Evolutionary conservation across 23 tunicate genomes (phyloP), one percentile per base, ranked within the genome.

Genomic region (Trididemnum nubilum): DNA sequence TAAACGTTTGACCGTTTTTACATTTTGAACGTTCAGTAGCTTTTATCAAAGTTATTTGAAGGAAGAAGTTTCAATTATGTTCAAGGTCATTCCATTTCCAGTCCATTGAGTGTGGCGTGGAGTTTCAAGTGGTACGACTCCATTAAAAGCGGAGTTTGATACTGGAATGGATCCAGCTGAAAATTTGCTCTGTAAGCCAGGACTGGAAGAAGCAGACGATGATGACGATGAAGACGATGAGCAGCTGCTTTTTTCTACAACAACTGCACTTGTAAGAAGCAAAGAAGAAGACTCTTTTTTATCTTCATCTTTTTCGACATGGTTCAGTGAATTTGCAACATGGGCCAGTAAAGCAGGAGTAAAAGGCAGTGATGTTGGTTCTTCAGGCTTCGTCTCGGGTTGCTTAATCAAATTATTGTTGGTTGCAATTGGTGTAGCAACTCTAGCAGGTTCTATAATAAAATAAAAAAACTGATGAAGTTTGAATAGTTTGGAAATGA

Each of bases 1-100:
- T n/a, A n/a, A n/a, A n/a, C n/a, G n/a, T n/a, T n/a, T n/a, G n/a
- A n/a, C n/a, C n/a, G n/a, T n/a, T n/a, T n/a, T n/a, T n/a, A n/a
- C n/a, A n/a, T n/a, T n/a, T n/a, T n/a, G n/a, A n/a, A n/a, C n/a
- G n/a, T n/a, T n/a, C n/a, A n/a, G n/a, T n/a, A n/a, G n/a, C n/a
- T n/a, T n/a, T n/a, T n/a, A n/a, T n/a, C n/a, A n/a, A n/a, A n/a
- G n/a, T n/a, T n/a, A n/a, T n/a, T 58, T 34, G 36, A 65, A 40
- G 35, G 85, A 25, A 65, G 85, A 87, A 15, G 92, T 81, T 74
- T 87, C 92, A 19, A 87, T 66, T 39, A 87, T 87, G 28, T 72
- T 87, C 33, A 87, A 71, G 50, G 83, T 81, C 86, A 81, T 81
- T 33, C 81, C 86, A 35, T 65, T 49, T n/a, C 83, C 77, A 18